Evolutionary conservation across 2,113 vertebrate genomes (phyloP), one percentile per base, ranked within the genome.

Genomic region (Peromyscus maniculatus): DNA sequence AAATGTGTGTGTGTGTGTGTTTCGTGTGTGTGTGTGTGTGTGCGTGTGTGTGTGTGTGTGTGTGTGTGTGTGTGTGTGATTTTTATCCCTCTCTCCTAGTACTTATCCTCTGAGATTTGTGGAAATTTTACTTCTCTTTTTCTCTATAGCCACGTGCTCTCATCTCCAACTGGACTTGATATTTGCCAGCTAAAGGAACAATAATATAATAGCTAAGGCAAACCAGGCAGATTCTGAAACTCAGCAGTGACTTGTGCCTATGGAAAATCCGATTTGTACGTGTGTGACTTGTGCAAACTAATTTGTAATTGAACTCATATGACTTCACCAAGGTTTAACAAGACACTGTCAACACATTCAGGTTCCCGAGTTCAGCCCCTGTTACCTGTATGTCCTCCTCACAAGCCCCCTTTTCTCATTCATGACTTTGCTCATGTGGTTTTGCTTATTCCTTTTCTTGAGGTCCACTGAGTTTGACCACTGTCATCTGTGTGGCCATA

Each of bases 281-380:
- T 87, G 77, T 95, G 57, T 95, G 94, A 94, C 89, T 84, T 96
- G 31, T 86, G 71, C 84, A 96, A 94, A 89, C 64, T 96, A 93
- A 95, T 95, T 98, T 98, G 33, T 93, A 92, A 33, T 77, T 82
- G 33, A 93, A 26, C 78, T 96, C 71, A 82, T 84, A 97, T 74
- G 92, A 95, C 72, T 95, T 84, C 96, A 87, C 33, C 92, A 46
- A 62, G 93, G 97, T 97, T 94, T 95, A 97, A 88, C 95, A 96
- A 97, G 97, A 96, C n/a, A 3, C 96, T 97, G 94, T 93, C 22
- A 94, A 89, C 97, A 72, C 94, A 69, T 94, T 97, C 95, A 97
- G 21, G 84, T 71, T 94, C 92, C 15, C 82, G 66, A 57, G 69
- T 92, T 95, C 86, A 88, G 78, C 22, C 15, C 22, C 57, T 62